Base-by-base conservation (phyloP, 2,113 vertebrate genomes). In the Zosterops pallidus region DNA sequence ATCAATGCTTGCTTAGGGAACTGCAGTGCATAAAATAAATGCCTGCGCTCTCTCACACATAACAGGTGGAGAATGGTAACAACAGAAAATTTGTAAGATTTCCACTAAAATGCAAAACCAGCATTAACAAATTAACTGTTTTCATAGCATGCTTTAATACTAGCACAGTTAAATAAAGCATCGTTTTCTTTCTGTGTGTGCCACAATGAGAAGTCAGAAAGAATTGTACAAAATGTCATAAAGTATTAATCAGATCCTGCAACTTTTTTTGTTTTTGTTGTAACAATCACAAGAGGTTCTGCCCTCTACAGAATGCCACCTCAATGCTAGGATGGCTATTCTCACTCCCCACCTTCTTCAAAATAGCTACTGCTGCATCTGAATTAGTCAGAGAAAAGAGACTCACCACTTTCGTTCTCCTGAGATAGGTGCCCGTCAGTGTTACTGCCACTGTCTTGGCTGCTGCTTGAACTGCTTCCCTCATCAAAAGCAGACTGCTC, bases 351-450 rank as follows among this genome's bases (percentile, higher is more conserved):
- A 68, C 25, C 42, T 62, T 65, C 59, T 63, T 57, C 71, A 71
- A 42, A 78, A 70, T 5, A 91, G 89, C 77, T 75, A 68, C 35
- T 22, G 91, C 83, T 80, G 50, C 64, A 35, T 28, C 47, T 33
- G 41, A 81, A 8, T 35, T 75, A 85, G 65, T 39, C 29, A 83
- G 35, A 82, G 78, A 60, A 92, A 55, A 67, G 46, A 85, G 59
- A 98, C 98, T 99, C 96, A 99, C 99, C 98, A 71, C 65, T 95
- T 62, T 98, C 97, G n/a, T 98, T 98, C 86, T 96, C 98, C 37
- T 98, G 98, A 93, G 95, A 86, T 49, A 96, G 88, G 93, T 98
- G 96, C 96, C 97, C 77, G 93, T 97, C 96, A 97, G 97, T 9
- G 83, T 96, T 57, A 96, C 89, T 97, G 94, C 97, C 88, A 11